phyloP scores from a whole-genome alignment of 2,113 vertebrate species.

The Cichladusa arquata region DNA sequence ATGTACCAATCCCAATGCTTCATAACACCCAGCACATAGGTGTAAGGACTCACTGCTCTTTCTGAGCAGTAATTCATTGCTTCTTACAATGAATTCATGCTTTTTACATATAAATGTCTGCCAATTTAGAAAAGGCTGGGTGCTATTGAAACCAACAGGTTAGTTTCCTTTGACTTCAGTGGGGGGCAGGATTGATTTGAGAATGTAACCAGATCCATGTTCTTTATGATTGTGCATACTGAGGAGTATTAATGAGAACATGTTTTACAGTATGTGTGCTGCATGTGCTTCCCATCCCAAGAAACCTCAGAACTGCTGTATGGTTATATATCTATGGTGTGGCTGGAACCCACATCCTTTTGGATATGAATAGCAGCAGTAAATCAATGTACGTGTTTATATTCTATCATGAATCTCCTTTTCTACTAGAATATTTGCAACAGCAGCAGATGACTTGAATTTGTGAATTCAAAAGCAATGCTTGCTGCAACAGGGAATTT shows the following conservation, averaged over 20 bases:
- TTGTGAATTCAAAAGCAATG: not conserved
- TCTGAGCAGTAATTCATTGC: not conserved
- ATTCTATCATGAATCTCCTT: not conserved
- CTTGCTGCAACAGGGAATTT: not conserved
- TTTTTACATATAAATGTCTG: conserved; percentile 14
- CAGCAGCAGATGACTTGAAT: not conserved
- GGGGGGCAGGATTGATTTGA: conserved; percentile 34
- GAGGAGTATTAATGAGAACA: conserved; percentile 35
- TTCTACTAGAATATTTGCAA: conserved; percentile 19
- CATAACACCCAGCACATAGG: not conserved
- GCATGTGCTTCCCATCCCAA: not conserved
- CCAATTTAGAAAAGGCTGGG: conserved; percentile 26
- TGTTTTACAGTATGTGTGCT: not conserved
- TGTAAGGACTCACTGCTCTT: not conserved
- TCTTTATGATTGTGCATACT: conserved; percentile 28
- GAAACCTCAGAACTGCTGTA: not conserved
- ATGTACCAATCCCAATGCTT: not conserved
- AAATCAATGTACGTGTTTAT: not conserved
- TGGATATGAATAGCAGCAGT: not conserved
- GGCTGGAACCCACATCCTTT: not conserved
- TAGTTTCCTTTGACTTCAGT: conserved; percentile 42
- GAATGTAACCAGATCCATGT: conserved; percentile 2
- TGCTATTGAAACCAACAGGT: conserved; percentile 32
- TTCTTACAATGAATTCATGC: not conserved
- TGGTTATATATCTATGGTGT: not conserved